phyloP scores from a whole-genome alignment of 2,797 vertebrate genomes.

The Alosa sapidissima region DNA sequence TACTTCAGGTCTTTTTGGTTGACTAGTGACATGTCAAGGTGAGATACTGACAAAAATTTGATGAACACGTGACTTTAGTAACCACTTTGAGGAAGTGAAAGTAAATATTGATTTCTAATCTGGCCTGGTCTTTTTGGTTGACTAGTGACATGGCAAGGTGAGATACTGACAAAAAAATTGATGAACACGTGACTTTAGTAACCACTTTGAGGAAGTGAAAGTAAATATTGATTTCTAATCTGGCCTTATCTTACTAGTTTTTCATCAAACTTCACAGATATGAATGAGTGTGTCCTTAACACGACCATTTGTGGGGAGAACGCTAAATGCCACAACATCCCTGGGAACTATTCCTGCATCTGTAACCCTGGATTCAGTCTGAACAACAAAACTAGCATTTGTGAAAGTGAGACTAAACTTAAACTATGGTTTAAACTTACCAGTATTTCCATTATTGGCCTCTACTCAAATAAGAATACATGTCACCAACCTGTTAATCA shows the following conservation, averaged over 20 bases:
- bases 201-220: too few relatives aligned
- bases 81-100: too few relatives aligned
- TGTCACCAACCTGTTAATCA: too few relatives aligned
- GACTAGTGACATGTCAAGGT: neutral
- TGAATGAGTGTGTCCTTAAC: conserved; percentile 46
- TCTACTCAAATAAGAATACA: too few relatives aligned
- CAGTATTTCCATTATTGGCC: too few relatives aligned
- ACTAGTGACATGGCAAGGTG: conserved; percentile 53
- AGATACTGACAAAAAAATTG: conserved; percentile 17
- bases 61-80: too few relatives aligned
- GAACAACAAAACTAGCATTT: conserved; percentile 31
- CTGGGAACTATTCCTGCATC: conserved; percentile 51
- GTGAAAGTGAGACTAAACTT: conserved; percentile 54
- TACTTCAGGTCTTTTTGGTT: accelerated
- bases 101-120: neutral
- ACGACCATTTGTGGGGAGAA: conserved; percentile 47
- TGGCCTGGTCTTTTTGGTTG: accelerated
- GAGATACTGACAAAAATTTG: neutral
- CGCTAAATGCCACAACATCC: conserved; percentile 56
- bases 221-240: neutral
- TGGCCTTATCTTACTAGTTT: neutral
- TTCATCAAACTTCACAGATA: conserved; percentile 50
- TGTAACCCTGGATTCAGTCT: conserved; percentile 57
- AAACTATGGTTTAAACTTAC: too few relatives aligned
- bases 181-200: too few relatives aligned